Evolutionary conservation across 2,113 vertebrate genomes (phyloP).

Genomic region (Lipophrys pholis): DNA sequence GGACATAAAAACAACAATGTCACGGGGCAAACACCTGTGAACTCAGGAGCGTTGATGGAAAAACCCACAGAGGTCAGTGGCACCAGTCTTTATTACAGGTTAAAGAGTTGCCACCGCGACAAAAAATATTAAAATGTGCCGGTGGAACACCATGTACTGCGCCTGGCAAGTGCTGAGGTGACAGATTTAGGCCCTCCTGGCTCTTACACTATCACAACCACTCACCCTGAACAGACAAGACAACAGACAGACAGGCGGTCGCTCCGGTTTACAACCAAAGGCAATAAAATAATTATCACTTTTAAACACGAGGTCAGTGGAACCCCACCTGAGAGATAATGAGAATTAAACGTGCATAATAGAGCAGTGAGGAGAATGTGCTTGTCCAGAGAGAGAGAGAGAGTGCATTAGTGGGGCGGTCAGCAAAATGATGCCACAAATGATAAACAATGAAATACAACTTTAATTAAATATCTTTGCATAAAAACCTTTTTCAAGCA

Average conservation of each 20-base stretch:
- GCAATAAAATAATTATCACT: constrained; percentile 33
- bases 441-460: too few relatives aligned
- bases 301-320: background rate
- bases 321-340: background rate
- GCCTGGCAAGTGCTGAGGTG: background rate
- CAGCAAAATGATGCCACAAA: too few relatives aligned
- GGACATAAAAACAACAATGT: constrained; percentile 3
- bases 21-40: constrained; percentile 28
- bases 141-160: constrained; percentile 32
- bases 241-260: constrained; percentile 2
- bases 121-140: constrained; percentile 4
- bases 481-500: too few relatives aligned
- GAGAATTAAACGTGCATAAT: background rate
- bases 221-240: background rate
- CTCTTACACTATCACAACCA: background rate
- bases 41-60: constrained; percentile 17
- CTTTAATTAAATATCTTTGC: too few relatives aligned
- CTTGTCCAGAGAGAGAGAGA: background rate
- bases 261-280: background rate
- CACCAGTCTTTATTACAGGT: constrained; percentile 4
- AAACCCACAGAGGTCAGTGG: constrained; percentile 21
- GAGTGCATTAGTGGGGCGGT: too few relatives aligned
- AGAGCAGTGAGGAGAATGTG: background rate
- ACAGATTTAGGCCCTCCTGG: constrained; percentile 2
- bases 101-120: constrained; percentile 4